Base-by-base conservation (phyloP, 1,140 invertebrate species). In the Dryas iulia region DNA sequence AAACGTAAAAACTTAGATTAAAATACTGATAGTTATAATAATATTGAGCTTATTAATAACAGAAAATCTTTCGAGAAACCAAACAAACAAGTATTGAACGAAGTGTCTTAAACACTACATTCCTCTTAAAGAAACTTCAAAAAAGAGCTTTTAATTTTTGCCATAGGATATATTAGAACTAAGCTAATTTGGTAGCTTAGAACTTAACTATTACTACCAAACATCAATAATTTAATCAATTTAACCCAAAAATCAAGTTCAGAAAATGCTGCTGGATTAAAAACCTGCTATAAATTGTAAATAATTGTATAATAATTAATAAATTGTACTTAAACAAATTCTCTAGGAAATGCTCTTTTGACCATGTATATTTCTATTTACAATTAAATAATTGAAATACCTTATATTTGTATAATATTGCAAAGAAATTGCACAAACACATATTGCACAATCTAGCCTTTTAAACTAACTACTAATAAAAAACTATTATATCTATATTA, bases 21-120 rank as follows among this genome's bases (percentile, higher is more conserved):
- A 78, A 86, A 84, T 86, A 87, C 83, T 87, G 83, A 79, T 73
- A 82, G 71, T 78, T 58, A 62, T 59, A 14, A 25, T 28, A 25
- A 69, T n/a, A 60, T 68, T 68, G 59, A 68, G 18, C 61, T 68
- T 64, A 71, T n/a, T 33, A 33, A 28, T 28, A 28, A 28, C 26
- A 28, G n/a, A n/a, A n/a, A n/a, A n/a, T n/a, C n/a, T n/a, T n/a
- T n/a, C n/a, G n/a, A n/a, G n/a, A n/a, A n/a, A n/a, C n/a, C n/a
- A n/a, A n/a, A n/a, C n/a, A n/a, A n/a, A n/a, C n/a, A n/a, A n/a
- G n/a, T n/a, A n/a, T n/a, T n/a, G n/a, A n/a, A n/a, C n/a, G n/a
- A n/a, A n/a, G n/a, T n/a, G n/a, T n/a, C n/a, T n/a, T n/a, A n/a
- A n/a, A n/a, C n/a, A n/a, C n/a, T n/a, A n/a, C n/a, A n/a, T n/a